phyloP scores from a whole-genome alignment of 2,888 invertebrate species.

The Zele albiditarsus region DNA sequence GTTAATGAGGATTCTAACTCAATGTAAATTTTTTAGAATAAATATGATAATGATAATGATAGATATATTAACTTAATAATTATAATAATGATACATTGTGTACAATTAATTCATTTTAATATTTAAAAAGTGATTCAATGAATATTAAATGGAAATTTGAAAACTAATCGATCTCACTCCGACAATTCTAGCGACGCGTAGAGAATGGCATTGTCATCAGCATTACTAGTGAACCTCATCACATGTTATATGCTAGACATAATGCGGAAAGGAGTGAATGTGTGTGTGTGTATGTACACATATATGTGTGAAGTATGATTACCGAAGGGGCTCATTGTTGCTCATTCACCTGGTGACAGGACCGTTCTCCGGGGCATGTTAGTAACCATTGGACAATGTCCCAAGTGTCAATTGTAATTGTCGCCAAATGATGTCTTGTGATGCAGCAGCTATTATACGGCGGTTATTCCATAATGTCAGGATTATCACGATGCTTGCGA shows the following conservation, averaged over 20 bases:
- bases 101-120: not conserved
- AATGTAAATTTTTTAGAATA: not conserved
- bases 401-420: slow-evolving; percentile 40
- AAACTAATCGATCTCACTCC: slow-evolving; percentile 44
- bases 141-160: not conserved
- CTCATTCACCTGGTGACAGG: slow-evolving; percentile 38
- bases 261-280: slow-evolving; percentile 34
- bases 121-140: not conserved
- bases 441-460: slow-evolving; percentile 17
- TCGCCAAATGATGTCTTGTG: slow-evolving; percentile 34
- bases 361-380: slow-evolving; percentile 35
- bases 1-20: slow-evolving; percentile 1
- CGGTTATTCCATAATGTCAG: not conserved
- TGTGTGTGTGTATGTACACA: not conserved
- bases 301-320: slow-evolving; percentile 33
- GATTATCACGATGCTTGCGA: too few species aligned
- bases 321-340: slow-evolving; percentile 40
- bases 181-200: slow-evolving; percentile 44
- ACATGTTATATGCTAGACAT: slow-evolving; percentile 31
- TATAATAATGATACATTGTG: not conserved
- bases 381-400: slow-evolving; percentile 36
- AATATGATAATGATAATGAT: not conserved
- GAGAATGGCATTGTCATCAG: slow-evolving; percentile 29
- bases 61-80: not conserved
- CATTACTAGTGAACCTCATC: slow-evolving; percentile 21